Base-by-base conservation (phyloP, 2,797 vertebrate species). In the Scarus forsteni region DNA sequence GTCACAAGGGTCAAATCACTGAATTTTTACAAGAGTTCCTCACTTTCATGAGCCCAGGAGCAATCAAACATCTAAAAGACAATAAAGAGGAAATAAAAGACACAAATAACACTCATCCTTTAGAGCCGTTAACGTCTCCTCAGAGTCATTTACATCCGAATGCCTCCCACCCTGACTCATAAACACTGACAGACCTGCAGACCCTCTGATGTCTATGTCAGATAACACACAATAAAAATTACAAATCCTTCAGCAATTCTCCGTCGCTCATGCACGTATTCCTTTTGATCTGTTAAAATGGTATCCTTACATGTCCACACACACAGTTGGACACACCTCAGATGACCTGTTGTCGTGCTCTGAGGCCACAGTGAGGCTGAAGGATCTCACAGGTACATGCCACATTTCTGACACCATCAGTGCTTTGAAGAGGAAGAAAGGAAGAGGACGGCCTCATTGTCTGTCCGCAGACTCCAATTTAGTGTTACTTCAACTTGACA, bases 361-460 rank as follows among this genome's bases (percentile, higher is more conserved):
- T n/a, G 48, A 66, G 66, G 70, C 71, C 52, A 15, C 7, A 4
- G 16, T 68, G 52, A 79, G 72, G 60, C 49, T 58, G 72, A 58
- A 85, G 86, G 88, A 86, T 81, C 59, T 88, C 73, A 85, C 88
- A 85, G 42, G 64, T 87, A 62, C 14, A 34, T 75, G 85, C 62
- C 57, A 79, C 77, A 81, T 84, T 69, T 78, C 63, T 60, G 74
- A 70, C 66, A 49, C 3, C 3, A 5, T 10, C 34, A 39, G 34
- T 62, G 62, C 82, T 89, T 88, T 89, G 88, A 85, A 83, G 71
- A 71, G 27, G 55, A 60, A 55, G 63, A 84, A 77, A 71, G 62
- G 55, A 48, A 14, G 44, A 52, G 64, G 66, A 16, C 66, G 40
- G 62, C 14, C 56, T 9, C 27, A 65, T 77, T 80, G 84, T 85